Evolutionary conservation across 2,888 invertebrate genomes (phyloP).

Genomic region (Rhagonycha lutea): DNA sequence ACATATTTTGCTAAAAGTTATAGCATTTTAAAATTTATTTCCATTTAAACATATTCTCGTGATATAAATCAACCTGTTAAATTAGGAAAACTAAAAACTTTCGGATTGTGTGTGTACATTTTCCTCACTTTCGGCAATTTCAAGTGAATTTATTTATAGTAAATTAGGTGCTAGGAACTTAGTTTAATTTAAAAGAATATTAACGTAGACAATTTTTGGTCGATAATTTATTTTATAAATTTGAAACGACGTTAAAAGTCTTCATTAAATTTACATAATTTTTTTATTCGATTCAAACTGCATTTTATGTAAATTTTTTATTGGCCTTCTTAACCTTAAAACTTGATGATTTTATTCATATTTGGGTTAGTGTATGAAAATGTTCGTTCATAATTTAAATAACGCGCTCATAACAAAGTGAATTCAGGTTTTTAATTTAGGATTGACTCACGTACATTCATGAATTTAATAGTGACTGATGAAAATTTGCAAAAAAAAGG

Average conservation of each 20-base stretch:
- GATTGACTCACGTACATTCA: no score
- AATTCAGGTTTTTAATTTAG: background rate
- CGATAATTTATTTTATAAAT: background rate
- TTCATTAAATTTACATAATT: background rate
- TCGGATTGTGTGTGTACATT: background rate
- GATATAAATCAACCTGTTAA: background rate
- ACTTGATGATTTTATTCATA: background rate
- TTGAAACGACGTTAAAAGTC: background rate
- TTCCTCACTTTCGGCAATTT: background rate
- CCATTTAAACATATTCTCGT: background rate
- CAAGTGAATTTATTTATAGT: background rate
- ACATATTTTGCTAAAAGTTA: background rate
- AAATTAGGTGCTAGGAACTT: background rate
- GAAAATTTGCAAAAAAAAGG: background rate
- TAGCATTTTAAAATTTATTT: background rate
- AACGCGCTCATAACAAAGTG: background rate
- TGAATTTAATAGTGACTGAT: background rate
- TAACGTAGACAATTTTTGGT: background rate
- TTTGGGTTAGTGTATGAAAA: background rate
- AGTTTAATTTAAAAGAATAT: background rate
- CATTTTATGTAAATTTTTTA: background rate
- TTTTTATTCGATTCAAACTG: background rate
- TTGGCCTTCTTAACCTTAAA: background rate
- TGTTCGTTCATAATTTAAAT: background rate
- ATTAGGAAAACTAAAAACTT: background rate